phyloP scores from a whole-genome alignment of 2,113 vertebrate genomes.

The Motacilla alba region DNA sequence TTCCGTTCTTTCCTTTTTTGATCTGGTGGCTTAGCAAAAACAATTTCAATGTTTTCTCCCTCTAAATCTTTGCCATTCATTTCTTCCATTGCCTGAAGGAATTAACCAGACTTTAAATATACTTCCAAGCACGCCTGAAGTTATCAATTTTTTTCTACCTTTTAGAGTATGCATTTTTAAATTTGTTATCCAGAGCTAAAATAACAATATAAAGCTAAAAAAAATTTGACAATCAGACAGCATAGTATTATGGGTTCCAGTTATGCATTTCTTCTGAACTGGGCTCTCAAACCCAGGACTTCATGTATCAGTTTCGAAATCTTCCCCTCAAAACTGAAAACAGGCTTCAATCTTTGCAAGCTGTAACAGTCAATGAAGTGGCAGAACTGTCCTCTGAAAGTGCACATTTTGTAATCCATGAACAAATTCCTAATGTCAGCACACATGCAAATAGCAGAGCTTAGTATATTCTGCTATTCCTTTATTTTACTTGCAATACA shows the following conservation, averaged over 20 bases:
- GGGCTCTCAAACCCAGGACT: not conserved
- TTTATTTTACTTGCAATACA: not conserved
- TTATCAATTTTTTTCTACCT: not conserved
- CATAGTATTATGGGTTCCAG: not conserved
- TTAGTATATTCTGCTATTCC: not conserved
- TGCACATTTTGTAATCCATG: not conserved
- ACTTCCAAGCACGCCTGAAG: conserved; percentile 28
- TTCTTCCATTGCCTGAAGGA: conserved; percentile 90
- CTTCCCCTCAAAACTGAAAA: not conserved
- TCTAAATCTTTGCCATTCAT: conserved; percentile 98
- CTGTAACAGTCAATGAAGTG: conserved; percentile 3
- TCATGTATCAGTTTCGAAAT: not conserved
- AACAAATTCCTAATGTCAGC: not conserved
- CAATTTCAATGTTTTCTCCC: conserved; percentile 95
- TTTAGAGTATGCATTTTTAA: conserved; percentile 1
- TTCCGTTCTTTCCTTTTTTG: conserved; percentile 98
- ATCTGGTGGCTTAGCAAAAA: conserved; percentile 98
- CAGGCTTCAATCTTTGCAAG: not conserved
- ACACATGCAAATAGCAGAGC: not conserved
- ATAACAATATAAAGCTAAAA: not conserved
- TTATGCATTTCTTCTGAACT: not conserved
- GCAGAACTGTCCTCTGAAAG: not conserved
- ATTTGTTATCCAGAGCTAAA: not conserved
- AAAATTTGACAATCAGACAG: not conserved
- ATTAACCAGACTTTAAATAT: conserved; percentile 61